These are phyloP conservation scores for Pristionchus pacificus DNA, from an alignment of 1,140 invertebrate genomes.

Conservation along the genomic window DNA sequence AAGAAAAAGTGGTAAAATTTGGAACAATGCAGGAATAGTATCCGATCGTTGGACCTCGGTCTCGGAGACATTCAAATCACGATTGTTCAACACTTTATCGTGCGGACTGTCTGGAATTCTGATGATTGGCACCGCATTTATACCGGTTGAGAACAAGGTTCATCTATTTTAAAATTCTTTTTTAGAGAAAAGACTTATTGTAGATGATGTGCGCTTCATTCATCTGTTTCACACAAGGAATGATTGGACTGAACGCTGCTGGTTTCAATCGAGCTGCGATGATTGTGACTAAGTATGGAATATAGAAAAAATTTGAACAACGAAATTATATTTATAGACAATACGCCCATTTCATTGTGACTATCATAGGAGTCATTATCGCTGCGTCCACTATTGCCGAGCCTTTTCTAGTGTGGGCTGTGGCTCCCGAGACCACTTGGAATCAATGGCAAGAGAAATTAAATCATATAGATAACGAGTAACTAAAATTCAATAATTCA, in stretches of 20 bases:
- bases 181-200: too few species aligned
- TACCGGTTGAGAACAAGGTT: too few species aligned
- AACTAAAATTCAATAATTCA: not conserved
- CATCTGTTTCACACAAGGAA: conserved; percentile 18
- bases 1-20: too few species aligned
- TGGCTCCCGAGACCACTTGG: conserved; percentile 15
- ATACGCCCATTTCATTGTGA: conserved; percentile 19
- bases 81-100: conserved; percentile 28
- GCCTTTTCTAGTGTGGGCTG: conserved; percentile 9
- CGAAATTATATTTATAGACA: conserved; percentile 23
- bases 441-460: conserved; percentile 3
- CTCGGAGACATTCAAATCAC: conserved; percentile 10
- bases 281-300: conserved; percentile 22
- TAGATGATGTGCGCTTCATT: conserved; percentile 4
- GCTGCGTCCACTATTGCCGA: not conserved
- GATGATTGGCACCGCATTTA: conserved; percentile 13
- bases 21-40: conserved; percentile 22
- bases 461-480: too few species aligned
- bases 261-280: conserved; percentile 28
- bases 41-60: conserved; percentile 14
- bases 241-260: conserved; percentile 31
- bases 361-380: conserved; percentile 9
- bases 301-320: too few species aligned
- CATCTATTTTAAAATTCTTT: too few species aligned
- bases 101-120: conserved; percentile 25